Evolutionary conservation across 2,113 vertebrate genomes (phyloP).

Genomic region (Willisornis vidua): DNA sequence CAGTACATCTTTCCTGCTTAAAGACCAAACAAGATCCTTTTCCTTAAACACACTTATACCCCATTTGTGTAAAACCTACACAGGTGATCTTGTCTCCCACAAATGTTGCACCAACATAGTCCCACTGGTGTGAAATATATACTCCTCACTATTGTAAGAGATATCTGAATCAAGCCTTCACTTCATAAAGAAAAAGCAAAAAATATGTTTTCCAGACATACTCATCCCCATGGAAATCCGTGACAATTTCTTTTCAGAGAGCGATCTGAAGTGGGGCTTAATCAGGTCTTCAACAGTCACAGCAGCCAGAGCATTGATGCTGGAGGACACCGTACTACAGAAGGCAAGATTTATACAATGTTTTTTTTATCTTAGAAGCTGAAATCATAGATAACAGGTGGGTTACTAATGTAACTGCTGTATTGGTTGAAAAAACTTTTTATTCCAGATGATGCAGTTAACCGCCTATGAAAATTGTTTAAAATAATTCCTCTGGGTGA

Average conservation of each 20-base stretch:
- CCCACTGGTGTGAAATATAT: not conserved
- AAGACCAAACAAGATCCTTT: not conserved
- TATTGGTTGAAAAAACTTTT: not conserved
- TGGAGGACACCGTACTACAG: conserved; percentile 88
- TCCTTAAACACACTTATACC: not conserved
- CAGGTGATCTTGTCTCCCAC: not conserved
- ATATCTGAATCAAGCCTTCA: not conserved
- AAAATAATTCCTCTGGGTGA: not conserved
- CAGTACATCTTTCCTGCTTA: not conserved
- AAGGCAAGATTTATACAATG: not conserved
- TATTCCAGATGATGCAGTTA: not conserved
- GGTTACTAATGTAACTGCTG: not conserved
- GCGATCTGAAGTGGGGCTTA: conserved; percentile 69
- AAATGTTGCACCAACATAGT: not conserved
- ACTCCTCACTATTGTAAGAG: not conserved
- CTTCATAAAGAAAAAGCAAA: not conserved
- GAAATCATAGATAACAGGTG: not conserved
- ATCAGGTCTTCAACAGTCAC: conserved; percentile 89
- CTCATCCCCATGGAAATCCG: conserved; percentile 90
- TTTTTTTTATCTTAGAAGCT: not conserved
- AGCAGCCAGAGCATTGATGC: conserved; percentile 89
- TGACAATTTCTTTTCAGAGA: conserved; percentile 76
- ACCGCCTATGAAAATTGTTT: not conserved
- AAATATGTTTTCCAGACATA: conserved; percentile 65
- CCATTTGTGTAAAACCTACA: not conserved